Evolutionary conservation across 2,888 invertebrate species (phyloP).

Genomic region (Selenia dentaria): DNA sequence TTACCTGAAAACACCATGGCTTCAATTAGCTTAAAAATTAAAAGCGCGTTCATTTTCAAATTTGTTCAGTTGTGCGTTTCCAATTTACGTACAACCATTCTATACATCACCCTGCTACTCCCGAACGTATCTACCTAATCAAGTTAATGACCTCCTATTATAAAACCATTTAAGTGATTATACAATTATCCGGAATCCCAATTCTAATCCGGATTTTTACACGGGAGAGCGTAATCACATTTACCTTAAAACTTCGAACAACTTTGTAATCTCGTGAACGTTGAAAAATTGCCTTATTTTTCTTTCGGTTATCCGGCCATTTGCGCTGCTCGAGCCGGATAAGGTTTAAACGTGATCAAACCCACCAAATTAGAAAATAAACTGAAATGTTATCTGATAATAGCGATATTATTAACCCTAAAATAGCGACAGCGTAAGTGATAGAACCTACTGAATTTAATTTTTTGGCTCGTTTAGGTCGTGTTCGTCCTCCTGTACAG

Average conservation of each 20-base stretch:
- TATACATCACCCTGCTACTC: no score
- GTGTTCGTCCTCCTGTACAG: no score
- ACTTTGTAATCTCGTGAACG: constrained; percentile 39
- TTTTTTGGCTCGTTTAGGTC: no score
- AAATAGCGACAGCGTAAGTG: no score
- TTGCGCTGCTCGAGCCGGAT: constrained; percentile 33
- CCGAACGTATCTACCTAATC: constrained; percentile 22
- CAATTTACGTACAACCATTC: no score
- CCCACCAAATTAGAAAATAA: background rate
- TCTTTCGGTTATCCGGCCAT: constrained; percentile 42
- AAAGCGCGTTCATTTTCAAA: no score
- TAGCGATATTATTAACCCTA: no score
- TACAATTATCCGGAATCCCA: constrained; percentile 20
- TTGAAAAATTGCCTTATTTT: constrained; percentile 53
- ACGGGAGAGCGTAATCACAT: constrained; percentile 22
- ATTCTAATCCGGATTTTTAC: constrained; percentile 17
- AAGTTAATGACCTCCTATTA: constrained; percentile 26
- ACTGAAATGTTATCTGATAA: no score
- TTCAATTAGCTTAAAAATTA: no score
- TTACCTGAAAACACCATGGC: no score
- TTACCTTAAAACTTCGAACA: constrained; percentile 24
- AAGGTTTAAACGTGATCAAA: constrained; percentile 27
- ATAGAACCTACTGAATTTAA: no score
- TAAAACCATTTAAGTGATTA: constrained; percentile 28
- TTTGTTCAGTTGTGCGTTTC: no score